Conservation (phyloP, 2,113 vertebrate genomes). For the Rostratula benghalensis region DNA sequence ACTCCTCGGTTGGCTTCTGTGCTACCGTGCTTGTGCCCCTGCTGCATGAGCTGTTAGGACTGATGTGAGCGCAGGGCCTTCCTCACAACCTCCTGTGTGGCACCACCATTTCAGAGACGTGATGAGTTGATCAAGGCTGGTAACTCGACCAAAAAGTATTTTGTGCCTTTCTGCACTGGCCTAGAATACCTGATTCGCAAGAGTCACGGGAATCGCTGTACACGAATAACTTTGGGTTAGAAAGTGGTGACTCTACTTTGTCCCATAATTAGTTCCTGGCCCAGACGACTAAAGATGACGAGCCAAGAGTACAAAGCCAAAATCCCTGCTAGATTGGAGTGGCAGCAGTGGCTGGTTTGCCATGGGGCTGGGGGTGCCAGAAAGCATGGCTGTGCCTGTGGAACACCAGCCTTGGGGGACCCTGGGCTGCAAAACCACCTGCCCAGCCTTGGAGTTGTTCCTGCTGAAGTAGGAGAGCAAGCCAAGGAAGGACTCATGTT, state of each 20-base stretch:
- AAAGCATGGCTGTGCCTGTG: background rate
- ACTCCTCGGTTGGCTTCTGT: slow-evolving; percentile 82
- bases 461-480: background rate
- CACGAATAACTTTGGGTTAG: background rate
- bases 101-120: background rate
- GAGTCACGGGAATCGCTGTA: background rate
- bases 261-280: background rate
- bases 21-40: slow-evolving; percentile 83
- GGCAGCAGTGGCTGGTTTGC: background rate
- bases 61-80: slow-evolving; percentile 72
- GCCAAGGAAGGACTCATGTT: background rate
- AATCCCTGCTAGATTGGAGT: background rate
- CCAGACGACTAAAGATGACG: background rate
- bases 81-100: fast-evolving
- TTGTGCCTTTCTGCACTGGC: slow-evolving; percentile 34
- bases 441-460: background rate
- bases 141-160: background rate
- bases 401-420: fast-evolving
- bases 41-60: slow-evolving; percentile 78
- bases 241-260: background rate
- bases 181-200: background rate
- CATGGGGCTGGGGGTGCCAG: fast-evolving
- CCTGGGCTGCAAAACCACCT: background rate
- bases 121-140: fast-evolving
- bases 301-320: background rate